Evolutionary conservation across 2,888 invertebrate species (phyloP), one percentile per base, ranked within the genome.

Genomic region (Alsophila aescularia): DNA sequence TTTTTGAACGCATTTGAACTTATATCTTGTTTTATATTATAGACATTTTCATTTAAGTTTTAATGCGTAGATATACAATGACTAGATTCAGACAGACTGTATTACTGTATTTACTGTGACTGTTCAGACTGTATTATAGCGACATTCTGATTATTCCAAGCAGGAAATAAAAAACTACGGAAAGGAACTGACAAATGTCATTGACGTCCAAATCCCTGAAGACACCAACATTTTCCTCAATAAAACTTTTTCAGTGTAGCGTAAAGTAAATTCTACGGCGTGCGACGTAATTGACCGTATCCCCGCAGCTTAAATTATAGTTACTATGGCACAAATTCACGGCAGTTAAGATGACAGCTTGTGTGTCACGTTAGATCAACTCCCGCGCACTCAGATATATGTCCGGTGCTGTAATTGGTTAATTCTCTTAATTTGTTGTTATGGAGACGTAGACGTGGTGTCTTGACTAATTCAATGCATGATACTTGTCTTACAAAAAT

Each of bases 321-420:
- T 37, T 29, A 1, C 36, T 45, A 45, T 35, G n/a, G n/a, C n/a
- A n/a, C n/a, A 29, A 2, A 7, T 12, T 61, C 63, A 60, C 32
- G 21, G 35, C 40, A 63, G 60, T 62, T 67, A 58, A 64, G 58
- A 49, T 62, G 65, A 75, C 79, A 80, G 79, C 78, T 71, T 69
- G 60, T 61, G 58, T 67, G 76, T 76, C 73, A 75, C 71, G 73
- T 80, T 78, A 76, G 72, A 79, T 77, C 69, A 73, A 71, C 72
- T 69, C 72, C 60, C 64, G 72, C 67, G 66, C 66, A 55, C 34
- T 48, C 42, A 39, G 53, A 45, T 36, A 6, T 50, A 0, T 42
- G 44, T 54, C 54, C 54, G 48, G 43, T 43, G 43, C 49, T 44
- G 37, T 54, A 54, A 54, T 43, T 54, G 54, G 54, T 49, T 49